Evolutionary conservation across 1,140 invertebrate species (phyloP), one percentile per base, ranked within the genome.

Genomic region (Cotesia vestalis): DNA sequence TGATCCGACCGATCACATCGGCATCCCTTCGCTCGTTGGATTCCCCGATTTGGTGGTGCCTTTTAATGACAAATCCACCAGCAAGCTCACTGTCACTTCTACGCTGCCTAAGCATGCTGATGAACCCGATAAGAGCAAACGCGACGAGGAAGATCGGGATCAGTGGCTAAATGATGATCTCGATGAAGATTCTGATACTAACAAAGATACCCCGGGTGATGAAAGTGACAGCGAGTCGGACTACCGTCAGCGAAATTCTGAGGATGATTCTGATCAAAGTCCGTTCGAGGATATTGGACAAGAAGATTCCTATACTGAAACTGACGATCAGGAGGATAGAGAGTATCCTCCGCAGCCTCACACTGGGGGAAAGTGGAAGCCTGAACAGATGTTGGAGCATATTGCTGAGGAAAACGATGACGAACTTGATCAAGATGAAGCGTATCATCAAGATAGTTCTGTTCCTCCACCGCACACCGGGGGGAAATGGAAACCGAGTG

Each of bases 321-420:
- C 83, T 0, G 85, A 86, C 17, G 82, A 84, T 4, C 77, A 68
- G 4, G 82, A 86, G 20, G 82, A 84, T 67, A 77, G 68, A 1
- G 78, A 83, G 55, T 81, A 82, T 73, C 87, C 87, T 9, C 86
- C 86, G 9, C 78, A 77, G 1, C 82, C 80, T 59, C 87, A 90
- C 69, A 90, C 88, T 14, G 90, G 88, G 6, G 90, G 88, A 1
- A 92, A 92, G 78, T 92, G 92, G 92, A 91, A 91, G 78, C 91
- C 91, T 17, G 87, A 83, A 71, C 77, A 78, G 67, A 73, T 84
- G 6, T 69, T 81, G 4, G 80, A 83, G 36, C 76, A 77, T 40
- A 82, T 82, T 55, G 66, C 72, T 34, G 79, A 82, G 34, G 77
- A 83, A 51, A 78, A 84, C 38, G 81, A 85, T 4, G 78, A 82